Conservation (phyloP, 2,888 invertebrate species). For the Apodemia mormo region DNA sequence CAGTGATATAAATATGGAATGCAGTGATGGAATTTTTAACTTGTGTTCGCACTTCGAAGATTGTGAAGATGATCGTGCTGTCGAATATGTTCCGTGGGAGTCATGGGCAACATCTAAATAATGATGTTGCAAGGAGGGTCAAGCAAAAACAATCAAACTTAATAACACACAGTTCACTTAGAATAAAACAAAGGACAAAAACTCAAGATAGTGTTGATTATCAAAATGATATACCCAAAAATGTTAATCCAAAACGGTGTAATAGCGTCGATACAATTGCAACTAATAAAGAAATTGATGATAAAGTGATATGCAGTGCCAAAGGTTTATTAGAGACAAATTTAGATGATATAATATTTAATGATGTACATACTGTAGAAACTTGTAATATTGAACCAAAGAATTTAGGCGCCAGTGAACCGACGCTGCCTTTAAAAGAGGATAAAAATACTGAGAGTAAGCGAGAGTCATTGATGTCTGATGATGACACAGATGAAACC, state of each 20-base stretch:
- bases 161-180: conserved; percentile 60
- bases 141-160: conserved; percentile 48
- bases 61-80: conserved; percentile 77
- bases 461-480: conserved; percentile 68
- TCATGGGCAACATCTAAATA: conserved; percentile 58
- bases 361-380: conserved; percentile 60
- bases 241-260: conserved; percentile 64
- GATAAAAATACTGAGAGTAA: conserved; percentile 47
- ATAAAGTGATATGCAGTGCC: conserved; percentile 79
- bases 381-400: conserved; percentile 63
- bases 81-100: conserved; percentile 73
- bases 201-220: conserved; percentile 55
- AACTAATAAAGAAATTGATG: conserved; percentile 62
- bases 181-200: conserved; percentile 66
- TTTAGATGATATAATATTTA: conserved; percentile 70
- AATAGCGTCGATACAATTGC: conserved; percentile 70
- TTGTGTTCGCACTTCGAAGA: conserved; percentile 68
- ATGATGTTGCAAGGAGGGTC: conserved; percentile 41
- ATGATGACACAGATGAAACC: conserved; percentile 67
- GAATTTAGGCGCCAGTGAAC: conserved; percentile 72
- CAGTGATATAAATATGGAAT: conserved; percentile 71
- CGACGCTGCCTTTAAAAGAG: conserved; percentile 58
- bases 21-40: conserved; percentile 79
- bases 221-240: conserved; percentile 42
- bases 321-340: conserved; percentile 80